These are phyloP conservation scores for Drosophila nigritarsus DNA, from an alignment of 2,888 invertebrate genomes.

Conservation along the genomic window DNA sequence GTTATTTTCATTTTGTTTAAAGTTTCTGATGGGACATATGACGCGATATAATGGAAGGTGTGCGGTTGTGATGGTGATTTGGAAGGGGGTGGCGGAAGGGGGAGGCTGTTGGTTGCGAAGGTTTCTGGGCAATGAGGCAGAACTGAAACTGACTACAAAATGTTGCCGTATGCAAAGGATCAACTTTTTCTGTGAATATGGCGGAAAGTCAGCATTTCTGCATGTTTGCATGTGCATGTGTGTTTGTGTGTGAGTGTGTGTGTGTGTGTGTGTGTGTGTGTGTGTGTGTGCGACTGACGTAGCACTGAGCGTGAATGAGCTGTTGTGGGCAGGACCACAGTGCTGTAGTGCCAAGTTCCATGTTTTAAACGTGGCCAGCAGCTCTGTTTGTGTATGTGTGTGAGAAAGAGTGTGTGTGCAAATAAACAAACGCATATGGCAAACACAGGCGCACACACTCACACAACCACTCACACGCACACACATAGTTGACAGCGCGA, in stretches of 20 bases:
- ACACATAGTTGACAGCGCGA: constrained; percentile 48
- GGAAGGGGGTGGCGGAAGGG: neutral
- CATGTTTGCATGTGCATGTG: neutral
- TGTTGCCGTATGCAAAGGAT: constrained; percentile 58
- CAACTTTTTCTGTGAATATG: constrained; percentile 70
- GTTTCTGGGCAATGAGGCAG: constrained; percentile 2
- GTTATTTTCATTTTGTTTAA: constrained; percentile 30
- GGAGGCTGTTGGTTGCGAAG: neutral
- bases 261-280: constrained; percentile 4
- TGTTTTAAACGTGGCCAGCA: constrained; percentile 52
- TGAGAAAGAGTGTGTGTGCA: constrained; percentile 1
- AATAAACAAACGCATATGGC: constrained; percentile 6
- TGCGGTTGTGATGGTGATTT: neutral
- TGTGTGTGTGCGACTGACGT: constrained; percentile 7
- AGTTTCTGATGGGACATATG: constrained; percentile 52
- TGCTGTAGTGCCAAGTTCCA: constrained; percentile 29
- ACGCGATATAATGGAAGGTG: constrained; percentile 11
- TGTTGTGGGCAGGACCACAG: constrained; percentile 17
- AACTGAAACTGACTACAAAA: constrained; percentile 20
- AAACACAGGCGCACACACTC: constrained; percentile 7
- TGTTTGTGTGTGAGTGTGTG: neutral
- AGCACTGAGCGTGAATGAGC: constrained; percentile 13
- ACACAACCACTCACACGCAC: neutral
- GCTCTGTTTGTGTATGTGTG: constrained; percentile 20
- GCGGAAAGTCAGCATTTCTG: constrained; percentile 66